These are phyloP conservation scores for Diorhabda carinulata DNA, from an alignment of 1,140 invertebrate genomes.

Conservation along the genomic window DNA sequence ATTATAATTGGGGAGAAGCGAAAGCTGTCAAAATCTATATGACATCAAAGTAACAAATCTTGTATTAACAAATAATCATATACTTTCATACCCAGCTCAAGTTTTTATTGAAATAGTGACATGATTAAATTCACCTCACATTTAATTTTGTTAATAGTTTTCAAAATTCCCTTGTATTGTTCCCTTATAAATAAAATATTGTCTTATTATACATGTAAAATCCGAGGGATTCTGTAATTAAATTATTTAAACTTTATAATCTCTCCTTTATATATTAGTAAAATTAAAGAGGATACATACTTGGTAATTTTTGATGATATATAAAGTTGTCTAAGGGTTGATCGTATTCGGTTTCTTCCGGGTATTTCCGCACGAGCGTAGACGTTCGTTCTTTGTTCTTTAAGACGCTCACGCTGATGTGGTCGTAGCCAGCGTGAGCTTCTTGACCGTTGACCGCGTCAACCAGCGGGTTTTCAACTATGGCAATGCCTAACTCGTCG, in stretches of 20 bases:
- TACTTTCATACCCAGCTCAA: no score
- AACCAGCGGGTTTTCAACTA: conserved; percentile 46
- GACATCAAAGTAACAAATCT: no score
- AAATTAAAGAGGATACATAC: conserved; percentile 40
- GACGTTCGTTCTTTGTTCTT: conserved; percentile 40
- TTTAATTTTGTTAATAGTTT: no score
- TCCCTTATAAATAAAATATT: no score
- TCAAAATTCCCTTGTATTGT: no score
- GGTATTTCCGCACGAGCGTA: conserved; percentile 23
- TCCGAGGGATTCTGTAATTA: no score
- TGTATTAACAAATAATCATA: no score
- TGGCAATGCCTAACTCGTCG: conserved; percentile 43
- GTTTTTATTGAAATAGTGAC: no score
- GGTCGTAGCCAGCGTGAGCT: conserved; percentile 43
- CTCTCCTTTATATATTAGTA: neutral
- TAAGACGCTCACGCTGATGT: conserved; percentile 45
- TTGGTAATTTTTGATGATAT: conserved; percentile 42
- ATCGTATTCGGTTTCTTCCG: conserved; percentile 30
- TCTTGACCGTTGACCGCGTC: conserved; percentile 45
- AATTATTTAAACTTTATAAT: neutral
- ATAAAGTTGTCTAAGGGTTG: conserved; percentile 27
- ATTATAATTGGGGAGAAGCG: no score
- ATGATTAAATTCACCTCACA: no score
- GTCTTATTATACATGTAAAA: no score
- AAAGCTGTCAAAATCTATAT: no score